These are phyloP conservation scores for Cossypha heuglini DNA, from an alignment of 2,797 vertebrate species.

Conservation along the genomic window DNA sequence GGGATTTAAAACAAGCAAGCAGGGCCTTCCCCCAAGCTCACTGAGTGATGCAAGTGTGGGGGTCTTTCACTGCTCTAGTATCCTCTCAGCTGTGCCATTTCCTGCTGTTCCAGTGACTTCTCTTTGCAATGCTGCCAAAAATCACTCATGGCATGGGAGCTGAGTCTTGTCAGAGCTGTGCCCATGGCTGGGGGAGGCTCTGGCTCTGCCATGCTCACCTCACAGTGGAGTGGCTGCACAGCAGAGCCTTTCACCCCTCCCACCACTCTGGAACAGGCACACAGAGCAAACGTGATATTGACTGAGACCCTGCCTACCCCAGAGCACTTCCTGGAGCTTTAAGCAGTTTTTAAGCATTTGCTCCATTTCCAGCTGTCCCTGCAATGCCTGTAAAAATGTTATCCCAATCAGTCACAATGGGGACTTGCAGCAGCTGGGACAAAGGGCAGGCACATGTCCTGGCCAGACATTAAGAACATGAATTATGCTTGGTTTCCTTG, in stretches of 20 bases:
- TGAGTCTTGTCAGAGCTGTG: background rate
- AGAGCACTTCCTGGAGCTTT: background rate
- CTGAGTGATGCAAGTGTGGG: rapidly evolving
- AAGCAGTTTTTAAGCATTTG: background rate
- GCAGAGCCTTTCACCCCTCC: background rate
- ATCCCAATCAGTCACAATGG: rapidly evolving
- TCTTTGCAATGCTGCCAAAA: background rate
- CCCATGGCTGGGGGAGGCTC: background rate
- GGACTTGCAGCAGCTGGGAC: background rate
- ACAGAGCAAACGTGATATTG: background rate
- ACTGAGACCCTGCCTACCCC: background rate
- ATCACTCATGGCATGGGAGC: background rate
- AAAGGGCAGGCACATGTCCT: background rate
- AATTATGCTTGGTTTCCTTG: background rate
- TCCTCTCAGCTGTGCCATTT: background rate
- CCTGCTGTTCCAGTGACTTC: background rate
- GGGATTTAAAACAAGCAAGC: background rate
- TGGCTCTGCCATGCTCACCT: background rate
- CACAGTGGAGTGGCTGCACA: rapidly evolving
- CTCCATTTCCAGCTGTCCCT: background rate
- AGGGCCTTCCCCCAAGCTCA: background rate
- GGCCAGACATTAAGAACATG: background rate
- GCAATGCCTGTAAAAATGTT: background rate
- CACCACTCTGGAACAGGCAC: background rate
- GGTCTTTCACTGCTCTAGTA: background rate